These are phyloP conservation scores for Megalopta genalis DNA, from an alignment of 1,140 invertebrate genomes.

Conservation along the genomic window DNA sequence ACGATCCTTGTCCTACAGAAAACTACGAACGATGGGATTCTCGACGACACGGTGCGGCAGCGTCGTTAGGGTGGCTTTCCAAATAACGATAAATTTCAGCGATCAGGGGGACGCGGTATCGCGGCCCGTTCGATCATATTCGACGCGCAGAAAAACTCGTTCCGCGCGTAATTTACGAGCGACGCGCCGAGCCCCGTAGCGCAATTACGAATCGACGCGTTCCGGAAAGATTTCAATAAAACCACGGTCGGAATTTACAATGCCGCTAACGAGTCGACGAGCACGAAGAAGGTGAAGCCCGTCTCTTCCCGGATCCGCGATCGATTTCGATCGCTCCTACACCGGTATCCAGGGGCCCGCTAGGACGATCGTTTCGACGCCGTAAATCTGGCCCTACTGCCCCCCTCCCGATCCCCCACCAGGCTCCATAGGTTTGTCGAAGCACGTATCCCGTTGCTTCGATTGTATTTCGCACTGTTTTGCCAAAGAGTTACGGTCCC, in stretches of 20 bases:
- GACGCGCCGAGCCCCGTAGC: neutral
- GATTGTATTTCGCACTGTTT: constrained; percentile 7
- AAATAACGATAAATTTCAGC: constrained; percentile 32
- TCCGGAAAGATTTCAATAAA: constrained; percentile 37
- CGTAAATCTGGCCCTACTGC: constrained; percentile 19
- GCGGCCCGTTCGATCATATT: constrained; percentile 13
- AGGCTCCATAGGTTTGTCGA: neutral
- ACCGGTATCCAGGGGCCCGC: neutral
- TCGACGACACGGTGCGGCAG: neutral
- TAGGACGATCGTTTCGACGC: constrained; percentile 24
- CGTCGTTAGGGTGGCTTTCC: constrained; percentile 5
- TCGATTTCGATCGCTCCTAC: constrained; percentile 42
- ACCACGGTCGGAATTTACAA: constrained; percentile 30
- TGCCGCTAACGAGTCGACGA: constrained; percentile 18
- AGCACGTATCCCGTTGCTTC: neutral
- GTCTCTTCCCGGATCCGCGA: constrained; percentile 3
- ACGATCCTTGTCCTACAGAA: no score
- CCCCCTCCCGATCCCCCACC: neutral
- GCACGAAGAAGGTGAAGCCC: neutral
- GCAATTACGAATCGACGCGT: constrained; percentile 38
- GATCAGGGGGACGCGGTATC: constrained; percentile 1
- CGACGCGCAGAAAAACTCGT: constrained; percentile 34
- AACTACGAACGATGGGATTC: no score
- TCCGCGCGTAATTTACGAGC: constrained; percentile 32
- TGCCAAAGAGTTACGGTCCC: neutral